Evolutionary conservation across 2,888 invertebrate genomes (phyloP), one percentile per base, ranked within the genome.

Genomic region (Lithosia quadra): DNA sequence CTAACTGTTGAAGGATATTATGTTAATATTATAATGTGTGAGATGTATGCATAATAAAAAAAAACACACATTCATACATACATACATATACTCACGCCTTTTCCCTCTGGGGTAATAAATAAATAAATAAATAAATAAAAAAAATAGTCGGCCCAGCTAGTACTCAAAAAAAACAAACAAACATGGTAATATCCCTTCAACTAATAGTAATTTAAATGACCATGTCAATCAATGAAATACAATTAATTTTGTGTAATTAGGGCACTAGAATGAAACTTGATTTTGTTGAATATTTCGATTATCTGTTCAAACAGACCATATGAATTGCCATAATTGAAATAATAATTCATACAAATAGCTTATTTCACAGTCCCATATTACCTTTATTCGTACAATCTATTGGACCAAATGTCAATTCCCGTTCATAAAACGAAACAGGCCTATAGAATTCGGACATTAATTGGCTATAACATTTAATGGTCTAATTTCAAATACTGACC

Each of bases 361-460:
- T 55, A 63, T 57, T 64, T 68, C 53, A 59, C 63, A 63, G 24
- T 67, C 39, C 63, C 63, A 63, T 68, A 64, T 63, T 64, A 68
- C 63, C 55, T 59, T 18, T 28, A 36, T 68, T 59, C 59, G 24
- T 22, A 53, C 63, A 63, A 67, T 63, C 63, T 70, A 70, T 67
- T 64, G 63, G 55, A 53, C 3, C 36, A 63, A 39, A 59, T 21
- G 56, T 68, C 69, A 61, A 77, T 72, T 65, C 56, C 66, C 64
- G 49, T 57, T 53, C 65, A 72, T 78, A 74, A 77, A 77, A 70
- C 70, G 67, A 72, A 69, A 67, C 69, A 67, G 63, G 59, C 69
- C 67, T 77, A 67, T 78, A 63, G 68, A 77, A 78, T 72, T 74
- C 55, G 70, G 67, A 74, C 72, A 77, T 78, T 78, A 79, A 78